Evolutionary conservation across 2,888 invertebrate genomes (phyloP), one percentile per base, ranked within the genome.

Genomic region (Diaperis boleti): DNA sequence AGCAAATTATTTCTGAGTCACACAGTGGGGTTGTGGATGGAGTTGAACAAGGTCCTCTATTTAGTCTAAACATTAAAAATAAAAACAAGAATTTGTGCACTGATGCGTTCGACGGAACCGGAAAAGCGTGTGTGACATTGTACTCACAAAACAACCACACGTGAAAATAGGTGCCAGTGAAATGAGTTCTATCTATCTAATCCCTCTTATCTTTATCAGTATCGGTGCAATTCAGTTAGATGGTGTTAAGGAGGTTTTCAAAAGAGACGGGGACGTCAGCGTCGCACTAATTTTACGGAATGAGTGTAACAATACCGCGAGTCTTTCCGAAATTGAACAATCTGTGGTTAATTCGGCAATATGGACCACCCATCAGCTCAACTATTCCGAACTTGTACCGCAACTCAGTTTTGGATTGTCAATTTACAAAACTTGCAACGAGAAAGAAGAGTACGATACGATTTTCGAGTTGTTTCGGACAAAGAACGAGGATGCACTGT

Each of bases 341-440:
- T 76, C 78, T 1, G 41, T 76, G 3, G 66, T 76, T 5, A 75
- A 76, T 52, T 73, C 79, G 1, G 78, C 79, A 1, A 68, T 76
- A 45, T 82, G 81, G 81, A 74, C 74, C 1, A 65, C 69, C 1
- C 70, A 81, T 42, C 71, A 79, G 15, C 29, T 81, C 3, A 80
- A 81, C 61, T 70, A 68, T 42, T 65, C 81, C 17, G 69, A 77
- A 56, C 54, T 69, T 6, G 52, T 74, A 4, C 35, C 67, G 6
- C 73, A 74, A 2, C 47, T 78, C 3, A 71, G 67, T 33, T 52
- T 65, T 10, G 79, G 78, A 6, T 15, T 80, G 2, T 54, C 67
- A 3, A 69, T 79, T 3, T 76, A 74, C 63, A 72, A 76, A 52
- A 69, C 73, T n/a, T 79, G 79, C 55, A 69, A 69, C 1, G 73